Percentiles rank a stretch among this genome's conserved stretches.
phyloP scores from a whole-genome alignment of 1,140 invertebrate genomes.

The Microplitis demolitor region DNA sequence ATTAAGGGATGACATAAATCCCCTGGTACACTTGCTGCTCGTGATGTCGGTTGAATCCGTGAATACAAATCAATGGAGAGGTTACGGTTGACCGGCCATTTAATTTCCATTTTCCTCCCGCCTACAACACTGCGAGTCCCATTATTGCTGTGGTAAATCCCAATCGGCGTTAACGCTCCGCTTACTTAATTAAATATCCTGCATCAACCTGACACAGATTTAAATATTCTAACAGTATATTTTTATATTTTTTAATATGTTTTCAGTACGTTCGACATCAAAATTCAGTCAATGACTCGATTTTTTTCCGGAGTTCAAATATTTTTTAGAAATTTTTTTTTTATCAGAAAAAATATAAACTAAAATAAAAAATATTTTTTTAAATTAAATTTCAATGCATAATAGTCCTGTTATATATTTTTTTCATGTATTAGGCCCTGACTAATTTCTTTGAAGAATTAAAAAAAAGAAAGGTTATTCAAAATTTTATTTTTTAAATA shows the following conservation, averaged over 20 bases:
- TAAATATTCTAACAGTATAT: not conserved
- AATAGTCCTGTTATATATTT: too few species aligned
- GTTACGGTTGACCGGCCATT: conserved; percentile 59
- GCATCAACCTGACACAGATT: not conserved
- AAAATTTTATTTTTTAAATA: too few species aligned
- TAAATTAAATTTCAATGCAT: too few species aligned
- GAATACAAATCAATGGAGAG: conserved; percentile 61
- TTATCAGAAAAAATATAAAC: too few species aligned
- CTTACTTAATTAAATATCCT: conserved; percentile 4
- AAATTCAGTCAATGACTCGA: too few species aligned
- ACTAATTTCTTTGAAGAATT: too few species aligned
- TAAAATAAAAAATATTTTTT: too few species aligned
- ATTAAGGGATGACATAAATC: conserved; percentile 62
- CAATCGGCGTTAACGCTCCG: conserved; percentile 3
- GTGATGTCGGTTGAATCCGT: conserved; percentile 39
- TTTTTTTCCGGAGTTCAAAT: too few species aligned
- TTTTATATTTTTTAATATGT: not conserved
- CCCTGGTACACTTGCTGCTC: conserved; percentile 58
- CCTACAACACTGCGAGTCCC: not conserved
- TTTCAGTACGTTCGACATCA: not conserved
- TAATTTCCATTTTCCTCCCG: conserved; percentile 54
- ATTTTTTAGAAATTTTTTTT: too few species aligned
- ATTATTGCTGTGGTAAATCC: conserved; percentile 11
- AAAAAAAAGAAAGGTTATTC: too few species aligned
- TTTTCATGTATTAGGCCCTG: too few species aligned